Base-by-base conservation (phyloP, 2,113 vertebrate genomes). In the Aepyceros melampus region DNA sequence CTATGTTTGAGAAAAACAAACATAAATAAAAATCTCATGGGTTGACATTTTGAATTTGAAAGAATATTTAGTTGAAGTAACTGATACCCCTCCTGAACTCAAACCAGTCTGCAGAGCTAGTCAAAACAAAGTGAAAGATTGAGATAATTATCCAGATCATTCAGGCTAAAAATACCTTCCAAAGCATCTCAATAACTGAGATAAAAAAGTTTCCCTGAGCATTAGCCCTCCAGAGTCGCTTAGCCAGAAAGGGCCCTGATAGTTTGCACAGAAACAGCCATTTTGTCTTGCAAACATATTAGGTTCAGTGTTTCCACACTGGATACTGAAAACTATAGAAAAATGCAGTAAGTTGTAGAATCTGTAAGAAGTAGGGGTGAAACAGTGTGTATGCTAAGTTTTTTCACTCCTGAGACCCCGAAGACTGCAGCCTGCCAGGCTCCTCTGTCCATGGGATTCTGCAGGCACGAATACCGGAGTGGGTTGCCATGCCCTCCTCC, bases 81-180 rank as follows among this genome's bases (percentile, higher is more conserved):
- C 45, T 25, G 86, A 91, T 87, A 53, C 8, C 62, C 23, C 25
- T 53, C 6, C 81, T 79, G 64, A 94, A 47, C 53, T 95, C 62
- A 4, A 10, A 83, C 17, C 43, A 10, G 43, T 62, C 64, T 95
- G 78, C 89, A 95, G 87, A 89, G 67, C 82, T 45, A 51, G 95
- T 89, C 91, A 91, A 87, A 95, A 91, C 89, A 79, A 89, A 87
- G n/a, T 19, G 56, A 64, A 88, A 58, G 49, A 40, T 1, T 36
- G 40, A 94, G 93, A 31, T 40, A 83, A 91, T 81, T 25, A 62
- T 29, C 79, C 49, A 53, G 64, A 82, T 85, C 16, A 23, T 40
- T 53, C 33, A 51, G 76, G 81, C 58, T 82, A 51, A 36, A 84
- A 87, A 56, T 21, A 67, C 88, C n/a, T 64, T 7, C 55, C 58